A percentile compares a stretch with the other conserved stretches of the same genome.
These are phyloP conservation scores for Coryphaenoides rupestris DNA, from an alignment of 2,113 vertebrate species.

Conservation along the genomic window DNA sequence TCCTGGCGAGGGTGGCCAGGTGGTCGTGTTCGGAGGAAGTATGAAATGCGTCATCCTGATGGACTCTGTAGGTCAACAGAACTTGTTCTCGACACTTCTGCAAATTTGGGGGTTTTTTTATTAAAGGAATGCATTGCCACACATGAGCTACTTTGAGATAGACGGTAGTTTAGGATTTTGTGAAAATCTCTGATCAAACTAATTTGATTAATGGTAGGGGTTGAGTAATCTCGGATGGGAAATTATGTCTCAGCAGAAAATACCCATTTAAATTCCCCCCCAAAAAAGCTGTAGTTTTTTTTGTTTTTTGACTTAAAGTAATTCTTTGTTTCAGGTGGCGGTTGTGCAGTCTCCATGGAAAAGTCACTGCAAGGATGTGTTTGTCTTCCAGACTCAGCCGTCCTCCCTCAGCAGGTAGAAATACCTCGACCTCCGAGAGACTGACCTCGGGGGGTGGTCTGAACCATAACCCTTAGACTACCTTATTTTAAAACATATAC, in stretches of 20 bases:
- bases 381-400: slow-evolving; percentile 91
- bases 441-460: not conserved
- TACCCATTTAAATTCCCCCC: not conserved
- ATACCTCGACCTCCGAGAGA: not conserved
- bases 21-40: slow-evolving; percentile 93
- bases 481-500: not conserved
- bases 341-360: slow-evolving; percentile 54
- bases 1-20: slow-evolving; percentile 83
- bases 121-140: not conserved
- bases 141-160: not conserved
- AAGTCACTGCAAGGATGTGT: slow-evolving; percentile 82
- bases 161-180: not conserved
- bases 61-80: slow-evolving; percentile 79
- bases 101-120: not conserved
- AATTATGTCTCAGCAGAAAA: not conserved
- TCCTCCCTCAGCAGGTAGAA: slow-evolving; percentile 87
- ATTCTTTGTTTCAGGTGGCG: slow-evolving; percentile 42
- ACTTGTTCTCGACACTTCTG: not conserved
- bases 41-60: slow-evolving; percentile 81
- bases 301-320: not conserved
- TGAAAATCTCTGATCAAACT: no score
- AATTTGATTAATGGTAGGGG: no score
- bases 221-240: no score
- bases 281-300: not conserved
- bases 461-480: not conserved